Evolutionary conservation across 2,888 invertebrate species (phyloP), one percentile per base, ranked within the genome.

Genomic region (Matsumyia berberina): DNA sequence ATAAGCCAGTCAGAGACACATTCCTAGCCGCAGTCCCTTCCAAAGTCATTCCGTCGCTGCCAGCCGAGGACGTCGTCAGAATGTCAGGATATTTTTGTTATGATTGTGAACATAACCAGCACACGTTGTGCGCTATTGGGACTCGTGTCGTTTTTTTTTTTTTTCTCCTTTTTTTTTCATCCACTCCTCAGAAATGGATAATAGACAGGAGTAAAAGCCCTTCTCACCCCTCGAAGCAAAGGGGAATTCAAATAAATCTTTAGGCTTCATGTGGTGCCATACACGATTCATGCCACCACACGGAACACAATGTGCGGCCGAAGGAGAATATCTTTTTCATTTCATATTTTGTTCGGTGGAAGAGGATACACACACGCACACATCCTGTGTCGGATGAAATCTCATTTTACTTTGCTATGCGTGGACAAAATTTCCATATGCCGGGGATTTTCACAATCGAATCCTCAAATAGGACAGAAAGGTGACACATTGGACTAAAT

Each of bases 91-190:
- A 82, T 82, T 83, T 83, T 69, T 79, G 73, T 79, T 83, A 79
- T 83, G 79, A 83, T 83, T 83, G 83, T 64, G 83, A 79, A 79
- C 74, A 80, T 74, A 79, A 85, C 62, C 79, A 72, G 46, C 73
- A 60, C 57, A 79, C 57, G 57, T 67, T 69, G 46, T 64, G 66
- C 73, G 62, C 53, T 51, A 6, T 60, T 31, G 51, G 79, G 24
- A 60, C 15, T 62, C 31, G 17, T 19, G 58, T n/a, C 37, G 15
- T 39, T 51, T 57, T 19, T 12, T 37, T 33, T 51, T 49, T 49
- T 33, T 17, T 24, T 12, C 29, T 35, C n/a, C n/a, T 12, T 4
- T 49, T 12, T 39, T 17, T 29, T 55, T 67, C 46, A 42, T 31
- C 33, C 17, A 46, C 46, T 58, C 44, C 53, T 53, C 44, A 70